Conservation (phyloP, 2,113 vertebrate genomes). For the Brachyhypopomus occidentalis region DNA sequence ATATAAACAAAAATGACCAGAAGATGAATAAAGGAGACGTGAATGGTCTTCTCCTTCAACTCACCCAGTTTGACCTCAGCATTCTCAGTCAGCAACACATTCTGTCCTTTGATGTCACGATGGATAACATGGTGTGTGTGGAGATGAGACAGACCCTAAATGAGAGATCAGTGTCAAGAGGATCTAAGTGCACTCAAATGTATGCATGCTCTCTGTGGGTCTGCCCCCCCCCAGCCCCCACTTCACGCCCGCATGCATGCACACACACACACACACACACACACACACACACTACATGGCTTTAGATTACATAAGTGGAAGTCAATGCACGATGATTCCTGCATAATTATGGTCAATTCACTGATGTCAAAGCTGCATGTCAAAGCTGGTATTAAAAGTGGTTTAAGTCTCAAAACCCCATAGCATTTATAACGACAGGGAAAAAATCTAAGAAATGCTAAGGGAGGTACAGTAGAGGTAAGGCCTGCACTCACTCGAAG, state of each 20-base stretch:
- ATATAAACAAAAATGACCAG: not conserved
- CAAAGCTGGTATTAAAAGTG: too few relatives aligned
- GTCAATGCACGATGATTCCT: too few relatives aligned
- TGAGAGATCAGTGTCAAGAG: not conserved
- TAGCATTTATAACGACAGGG: not conserved
- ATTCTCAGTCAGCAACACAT: conserved; percentile 25
- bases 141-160: conserved; percentile 23
- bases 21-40: not conserved
- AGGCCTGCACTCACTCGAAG: not conserved
- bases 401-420: not conserved
- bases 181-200: not conserved
- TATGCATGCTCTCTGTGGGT: not conserved
- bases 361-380: too few relatives aligned
- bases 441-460: not conserved
- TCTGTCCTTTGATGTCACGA: conserved; percentile 26
- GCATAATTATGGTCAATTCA: too few relatives aligned
- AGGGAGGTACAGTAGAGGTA: too few relatives aligned
- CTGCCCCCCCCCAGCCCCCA: not conserved
- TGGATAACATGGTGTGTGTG: conserved; percentile 27
- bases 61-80: conserved; percentile 33
- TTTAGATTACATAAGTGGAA: too few relatives aligned
- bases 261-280: too few relatives aligned
- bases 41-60: not conserved
- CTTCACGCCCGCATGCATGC: too few relatives aligned
- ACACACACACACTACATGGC: too few relatives aligned